phyloP scores from a whole-genome alignment of 30 jellyfish, hydroid and myxozoan species.

The Morbakka virulenta region DNA sequence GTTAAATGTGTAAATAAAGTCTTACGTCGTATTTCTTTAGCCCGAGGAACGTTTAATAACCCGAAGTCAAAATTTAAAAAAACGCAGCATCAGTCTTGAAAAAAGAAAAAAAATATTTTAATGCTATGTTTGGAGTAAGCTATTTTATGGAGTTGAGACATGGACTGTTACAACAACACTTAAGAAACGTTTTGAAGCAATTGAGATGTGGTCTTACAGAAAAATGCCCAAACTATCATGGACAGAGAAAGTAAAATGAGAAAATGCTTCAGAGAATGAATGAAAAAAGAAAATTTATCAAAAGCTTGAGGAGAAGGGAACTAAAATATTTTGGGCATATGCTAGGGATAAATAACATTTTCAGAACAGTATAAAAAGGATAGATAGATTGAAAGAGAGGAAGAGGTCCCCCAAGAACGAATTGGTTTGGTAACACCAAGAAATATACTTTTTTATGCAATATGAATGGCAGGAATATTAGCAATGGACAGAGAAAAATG shows the following conservation, averaged over 20 bases:
- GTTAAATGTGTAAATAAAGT: no score
- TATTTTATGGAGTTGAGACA: not conserved
- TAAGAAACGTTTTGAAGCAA: not conserved
- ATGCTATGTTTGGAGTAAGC: not conserved
- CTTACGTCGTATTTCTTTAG: no score
- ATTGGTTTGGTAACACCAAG: not conserved
- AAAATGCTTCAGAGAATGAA: not conserved
- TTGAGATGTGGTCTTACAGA: not conserved
- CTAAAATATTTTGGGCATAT: not conserved
- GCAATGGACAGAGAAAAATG: no score
- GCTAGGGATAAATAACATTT: not conserved
- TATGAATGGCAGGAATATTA: no score
- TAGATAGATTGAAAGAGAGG: not conserved
- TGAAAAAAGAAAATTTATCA: not conserved
- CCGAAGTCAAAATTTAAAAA: no score
- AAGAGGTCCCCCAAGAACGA: not conserved
- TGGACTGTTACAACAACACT: not conserved
- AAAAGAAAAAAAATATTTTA: no score
- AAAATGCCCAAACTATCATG: not conserved
- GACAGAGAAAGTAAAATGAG: not conserved
- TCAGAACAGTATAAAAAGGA: not conserved
- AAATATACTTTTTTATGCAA: no score
- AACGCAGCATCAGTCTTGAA: no score
- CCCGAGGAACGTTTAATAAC: no score
- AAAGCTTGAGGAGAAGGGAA: not conserved